Conservation (phyloP, 2,888 invertebrate species). For the Ecdyonurus torrentis region DNA sequence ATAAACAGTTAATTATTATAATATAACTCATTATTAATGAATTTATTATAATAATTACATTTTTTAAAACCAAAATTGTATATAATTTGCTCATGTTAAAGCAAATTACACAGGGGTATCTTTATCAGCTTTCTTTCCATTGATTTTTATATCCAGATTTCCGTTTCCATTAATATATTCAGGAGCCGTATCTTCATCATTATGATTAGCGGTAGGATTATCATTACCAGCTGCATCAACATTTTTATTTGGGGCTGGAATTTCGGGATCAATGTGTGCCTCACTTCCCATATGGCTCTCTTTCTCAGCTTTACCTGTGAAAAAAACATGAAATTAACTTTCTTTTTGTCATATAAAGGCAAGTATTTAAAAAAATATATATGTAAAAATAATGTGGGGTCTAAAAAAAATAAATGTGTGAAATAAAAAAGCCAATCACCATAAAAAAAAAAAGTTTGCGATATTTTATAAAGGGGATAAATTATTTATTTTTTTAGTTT, state of each 20-base stretch:
- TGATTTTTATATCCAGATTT: not conserved
- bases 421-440: not conserved
- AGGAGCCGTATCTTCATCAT: not conserved
- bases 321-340: not conserved
- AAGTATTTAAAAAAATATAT: not conserved
- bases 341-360: not conserved
- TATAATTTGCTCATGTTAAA: too few relatives aligned
- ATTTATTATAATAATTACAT: too few relatives aligned
- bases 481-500: not conserved
- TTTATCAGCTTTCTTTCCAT: not conserved
- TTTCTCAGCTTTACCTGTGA: not conserved
- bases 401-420: not conserved
- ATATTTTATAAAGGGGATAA: too few relatives aligned
- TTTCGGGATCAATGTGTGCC: not conserved
- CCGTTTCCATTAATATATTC: not conserved
- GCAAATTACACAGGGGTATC: not conserved
- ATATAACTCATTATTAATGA: too few relatives aligned
- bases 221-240: not conserved
- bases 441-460: not conserved
- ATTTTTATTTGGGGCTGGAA: not conserved
- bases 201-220: not conserved
- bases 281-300: not conserved
- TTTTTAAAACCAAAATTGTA: not conserved
- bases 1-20: too few relatives aligned
- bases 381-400: not conserved